phyloP scores from a whole-genome alignment of 2,113 vertebrate genomes.

The Istiophorus platypterus region DNA sequence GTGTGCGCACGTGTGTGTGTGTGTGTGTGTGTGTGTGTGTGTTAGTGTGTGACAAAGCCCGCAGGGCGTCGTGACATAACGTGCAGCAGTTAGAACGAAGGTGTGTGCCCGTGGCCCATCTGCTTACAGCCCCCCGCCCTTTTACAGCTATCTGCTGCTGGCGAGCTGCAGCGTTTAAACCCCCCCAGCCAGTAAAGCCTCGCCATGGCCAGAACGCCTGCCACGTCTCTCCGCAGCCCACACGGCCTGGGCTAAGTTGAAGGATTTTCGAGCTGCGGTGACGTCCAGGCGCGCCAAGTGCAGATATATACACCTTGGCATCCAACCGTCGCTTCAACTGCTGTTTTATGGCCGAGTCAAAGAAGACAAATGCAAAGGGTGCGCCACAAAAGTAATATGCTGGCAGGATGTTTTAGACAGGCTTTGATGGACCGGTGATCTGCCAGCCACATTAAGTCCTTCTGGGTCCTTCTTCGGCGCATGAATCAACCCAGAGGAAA shows the following conservation, averaged over 20 bases:
- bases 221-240: constrained; percentile 10
- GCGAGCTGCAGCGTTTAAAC: not conserved
- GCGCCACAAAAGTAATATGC: constrained; percentile 8
- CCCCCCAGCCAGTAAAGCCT: constrained; percentile 26
- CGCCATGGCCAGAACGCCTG: constrained; percentile 32
- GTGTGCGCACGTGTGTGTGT: not conserved
- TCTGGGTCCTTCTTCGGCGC: constrained; percentile 18
- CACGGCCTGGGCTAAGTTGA: constrained; percentile 12
- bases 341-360: constrained; percentile 13
- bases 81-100: constrained; percentile 24
- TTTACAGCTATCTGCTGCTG: constrained; percentile 22
- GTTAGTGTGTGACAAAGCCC: constrained; percentile 25
- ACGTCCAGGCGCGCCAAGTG: constrained; percentile 28
- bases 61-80: constrained; percentile 28
- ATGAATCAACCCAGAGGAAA: constrained; percentile 35
- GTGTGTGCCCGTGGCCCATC: constrained; percentile 45
- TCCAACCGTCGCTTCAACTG: not conserved
- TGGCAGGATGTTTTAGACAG: constrained; percentile 26
- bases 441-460: constrained; percentile 24
- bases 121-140: constrained; percentile 15
- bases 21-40: not conserved
- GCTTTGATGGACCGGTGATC: constrained; percentile 23
- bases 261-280: constrained; percentile 33
- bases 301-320: constrained; percentile 9
- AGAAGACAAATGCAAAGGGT: constrained; percentile 17